A percentile compares a stretch with the other conserved stretches of the same genome.
phyloP scores from a whole-genome alignment of 2,888 invertebrate species.

The Eilema sororculum region DNA sequence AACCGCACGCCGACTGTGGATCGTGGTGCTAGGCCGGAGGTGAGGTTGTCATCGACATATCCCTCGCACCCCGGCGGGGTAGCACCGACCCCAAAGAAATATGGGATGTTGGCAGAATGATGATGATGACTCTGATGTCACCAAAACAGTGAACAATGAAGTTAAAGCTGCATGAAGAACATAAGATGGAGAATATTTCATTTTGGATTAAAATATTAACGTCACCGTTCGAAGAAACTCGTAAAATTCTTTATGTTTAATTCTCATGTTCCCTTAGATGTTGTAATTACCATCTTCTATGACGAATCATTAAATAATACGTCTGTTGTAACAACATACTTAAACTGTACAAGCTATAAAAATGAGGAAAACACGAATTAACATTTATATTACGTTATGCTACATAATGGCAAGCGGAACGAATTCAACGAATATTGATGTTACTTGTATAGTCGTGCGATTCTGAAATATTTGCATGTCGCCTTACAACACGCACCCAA shows the following conservation, averaged over 20 bases:
- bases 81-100: no score
- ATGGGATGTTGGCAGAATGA: no score
- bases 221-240: not conserved
- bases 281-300: not conserved
- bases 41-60: no score
- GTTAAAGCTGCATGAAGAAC: no score
- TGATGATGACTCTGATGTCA: no score
- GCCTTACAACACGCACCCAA: not conserved
- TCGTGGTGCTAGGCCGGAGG: no score
- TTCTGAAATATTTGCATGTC: not conserved
- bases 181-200: no score
- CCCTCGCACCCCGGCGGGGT: no score
- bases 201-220: not conserved
- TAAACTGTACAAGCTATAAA: conserved; percentile 3
- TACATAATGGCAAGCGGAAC: conserved; percentile 18
- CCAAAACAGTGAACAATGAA: no score
- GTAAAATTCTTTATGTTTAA: not conserved
- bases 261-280: not conserved
- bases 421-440: conserved; percentile 4
- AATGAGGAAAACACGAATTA: conserved; percentile 10
- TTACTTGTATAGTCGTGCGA: not conserved
- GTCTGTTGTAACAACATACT: conserved; percentile 4
- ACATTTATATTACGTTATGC: conserved; percentile 6
- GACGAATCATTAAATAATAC: conserved; percentile 5
- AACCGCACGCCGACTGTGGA: no score